A percentile compares a stretch with the other conserved stretches of the same genome.
phyloP scores from a whole-genome alignment of 2,797 vertebrate genomes.

The Oreochromis mossambicus region DNA sequence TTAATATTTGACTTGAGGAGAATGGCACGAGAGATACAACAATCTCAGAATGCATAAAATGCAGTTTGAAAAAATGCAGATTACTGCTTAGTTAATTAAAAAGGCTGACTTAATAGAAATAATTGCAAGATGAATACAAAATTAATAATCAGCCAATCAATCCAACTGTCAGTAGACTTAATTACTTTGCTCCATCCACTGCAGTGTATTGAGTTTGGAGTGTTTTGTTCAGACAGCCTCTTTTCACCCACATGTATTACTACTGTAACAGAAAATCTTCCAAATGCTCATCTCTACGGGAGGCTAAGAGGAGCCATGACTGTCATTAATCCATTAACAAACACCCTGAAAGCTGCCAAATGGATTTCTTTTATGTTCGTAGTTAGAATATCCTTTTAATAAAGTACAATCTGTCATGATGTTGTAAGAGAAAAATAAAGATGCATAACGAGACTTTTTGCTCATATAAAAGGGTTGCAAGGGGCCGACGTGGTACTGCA shows the following conservation, averaged over 20 bases:
- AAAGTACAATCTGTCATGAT: background rate
- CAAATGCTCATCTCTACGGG: constrained; percentile 3
- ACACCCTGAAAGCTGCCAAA: background rate
- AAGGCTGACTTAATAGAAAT: background rate
- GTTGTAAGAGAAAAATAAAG: background rate
- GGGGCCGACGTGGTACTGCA: background rate
- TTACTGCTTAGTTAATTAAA: background rate
- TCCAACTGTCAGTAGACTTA: background rate
- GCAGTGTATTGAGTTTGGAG: background rate
- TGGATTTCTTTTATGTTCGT: background rate
- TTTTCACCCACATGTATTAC: background rate
- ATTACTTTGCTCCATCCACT: background rate
- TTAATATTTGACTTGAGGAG: background rate
- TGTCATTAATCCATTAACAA: background rate
- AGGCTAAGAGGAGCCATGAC: background rate
- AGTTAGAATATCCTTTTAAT: background rate
- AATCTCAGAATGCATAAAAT: background rate
- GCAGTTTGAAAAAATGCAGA: background rate
- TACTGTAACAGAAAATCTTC: background rate
- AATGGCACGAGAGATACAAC: background rate
- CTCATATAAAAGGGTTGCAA: background rate
- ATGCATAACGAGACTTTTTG: background rate
- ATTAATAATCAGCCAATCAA: background rate
- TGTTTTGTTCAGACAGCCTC: background rate
- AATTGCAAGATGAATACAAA: background rate